Evolutionary conservation across 2,797 vertebrate species (phyloP), one percentile per base, ranked within the genome.

Genomic region (Peromyscus eremicus): DNA sequence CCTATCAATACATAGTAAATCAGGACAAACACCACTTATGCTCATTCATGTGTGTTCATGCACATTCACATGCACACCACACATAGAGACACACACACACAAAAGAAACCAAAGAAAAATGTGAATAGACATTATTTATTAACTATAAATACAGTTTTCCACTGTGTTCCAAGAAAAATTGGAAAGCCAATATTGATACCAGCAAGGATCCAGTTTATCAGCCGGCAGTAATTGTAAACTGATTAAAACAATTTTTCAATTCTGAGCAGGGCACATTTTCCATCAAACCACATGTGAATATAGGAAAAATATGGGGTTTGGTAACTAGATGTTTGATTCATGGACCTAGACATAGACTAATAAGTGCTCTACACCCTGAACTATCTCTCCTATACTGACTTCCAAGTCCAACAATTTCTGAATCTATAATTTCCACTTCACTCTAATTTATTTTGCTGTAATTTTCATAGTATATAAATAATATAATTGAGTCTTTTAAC

Each of bases 351-450:
- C 87, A 17, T 34, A 92, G 82, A 29, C 8, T 66, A 91, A 84
- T 25, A 27, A 71, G 76, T 68, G 23, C 1, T 64, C 43, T 86
- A 77, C 82, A 60, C 12, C 25, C 29, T 80, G 19, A 5, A 89
- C 19, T 91, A 49, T 17, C 21, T 17, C 25, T 93, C 3, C 64
- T 37, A 66, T 32, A 7, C 76, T 95, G 89, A 16, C 12, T 82
- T 95, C 13, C 34, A 93, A 37, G 52, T 83, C 25, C 81, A 83
- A 86, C 0, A 60, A 14, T 84, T 25, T 91, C n/a, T 66, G 7
- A 6, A 68, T 87, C 43, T 66, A 13, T 91, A 71, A 91, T 92
- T 91, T 96, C 81, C 40, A 92, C 13, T 79, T 82, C 83, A 64
- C 7, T 71, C 5, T 70, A 93, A 89, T 43, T 84, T 57, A 86